Conservation (phyloP, 2,113 vertebrate species). For the Gymnobelideus leadbeateri region DNA sequence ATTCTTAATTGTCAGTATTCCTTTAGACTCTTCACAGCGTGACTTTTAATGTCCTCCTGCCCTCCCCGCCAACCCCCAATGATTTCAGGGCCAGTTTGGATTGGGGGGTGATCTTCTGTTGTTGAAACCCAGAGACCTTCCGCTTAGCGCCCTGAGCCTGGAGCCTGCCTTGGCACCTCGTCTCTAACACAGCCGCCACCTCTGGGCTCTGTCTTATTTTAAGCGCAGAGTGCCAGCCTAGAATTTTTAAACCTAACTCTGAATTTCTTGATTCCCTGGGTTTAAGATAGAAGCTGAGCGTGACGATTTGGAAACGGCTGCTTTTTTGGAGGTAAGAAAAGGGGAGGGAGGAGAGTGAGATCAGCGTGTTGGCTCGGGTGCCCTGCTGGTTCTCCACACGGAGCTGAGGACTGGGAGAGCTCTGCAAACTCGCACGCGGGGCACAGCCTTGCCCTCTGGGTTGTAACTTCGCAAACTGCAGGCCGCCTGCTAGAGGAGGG, state of each 20-base stretch:
- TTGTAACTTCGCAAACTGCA: too few relatives aligned
- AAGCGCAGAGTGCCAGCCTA: slow-evolving; percentile 75
- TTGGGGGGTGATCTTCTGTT: slow-evolving; percentile 50
- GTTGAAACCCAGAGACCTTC: slow-evolving; percentile 54
- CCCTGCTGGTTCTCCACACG: slow-evolving; percentile 70
- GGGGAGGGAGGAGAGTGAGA: slow-evolving; percentile 8
- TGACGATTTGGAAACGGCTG: slow-evolving; percentile 82
- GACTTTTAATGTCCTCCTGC: too few relatives aligned
- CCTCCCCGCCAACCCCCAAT: neutral
- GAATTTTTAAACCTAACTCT: slow-evolving; percentile 74
- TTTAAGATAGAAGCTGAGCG: slow-evolving; percentile 78
- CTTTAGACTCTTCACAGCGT: too few relatives aligned
- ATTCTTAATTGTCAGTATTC: neutral
- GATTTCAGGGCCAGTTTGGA: slow-evolving; percentile 39
- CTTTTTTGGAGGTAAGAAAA: slow-evolving; percentile 51
- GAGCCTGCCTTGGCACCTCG: slow-evolving; percentile 67
- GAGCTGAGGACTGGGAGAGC: slow-evolving; percentile 57
- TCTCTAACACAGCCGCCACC: slow-evolving; percentile 60
- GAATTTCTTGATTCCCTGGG: slow-evolving; percentile 84
- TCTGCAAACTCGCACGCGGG: neutral
- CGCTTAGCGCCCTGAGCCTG: slow-evolving; percentile 68
- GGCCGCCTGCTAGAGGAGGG: too few relatives aligned
- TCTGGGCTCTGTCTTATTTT: slow-evolving; percentile 63
- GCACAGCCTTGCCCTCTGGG: too few relatives aligned
- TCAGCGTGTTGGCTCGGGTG: slow-evolving; percentile 67